Conservation (phyloP, 2,797 vertebrate genomes). For the Acrossocheilus wenchowensis region DNA sequence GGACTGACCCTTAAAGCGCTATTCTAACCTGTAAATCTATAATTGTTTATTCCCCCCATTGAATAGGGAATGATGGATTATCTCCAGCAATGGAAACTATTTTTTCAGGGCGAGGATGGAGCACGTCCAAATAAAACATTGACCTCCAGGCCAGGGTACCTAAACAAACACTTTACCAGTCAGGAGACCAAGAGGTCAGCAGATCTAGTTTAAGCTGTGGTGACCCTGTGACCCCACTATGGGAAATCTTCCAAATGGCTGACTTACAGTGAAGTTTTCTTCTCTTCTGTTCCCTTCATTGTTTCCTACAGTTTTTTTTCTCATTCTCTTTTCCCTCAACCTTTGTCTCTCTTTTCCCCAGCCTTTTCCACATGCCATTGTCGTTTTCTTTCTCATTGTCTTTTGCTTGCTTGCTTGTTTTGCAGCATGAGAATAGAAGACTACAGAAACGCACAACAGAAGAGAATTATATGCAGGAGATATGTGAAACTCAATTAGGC, state of each 20-base stretch:
- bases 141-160: conserved; percentile 27
- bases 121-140: conserved; percentile 37
- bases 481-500: conserved; percentile 19
- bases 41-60: conserved; percentile 33
- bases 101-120: conserved; percentile 23
- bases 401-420: conserved; percentile 13
- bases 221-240: conserved; percentile 32
- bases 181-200: conserved; percentile 45
- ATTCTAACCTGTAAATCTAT: conserved; percentile 18
- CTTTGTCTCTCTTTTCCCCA: conserved; percentile 6
- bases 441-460: background rate
- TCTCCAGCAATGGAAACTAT: background rate
- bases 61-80: conserved; percentile 38
- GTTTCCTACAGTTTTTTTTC: conserved; percentile 9
- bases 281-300: conserved; percentile 26
- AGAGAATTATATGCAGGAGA: background rate
- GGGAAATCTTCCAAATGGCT: conserved; percentile 42
- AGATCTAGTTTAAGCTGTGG: conserved; percentile 40
- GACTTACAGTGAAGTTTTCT: background rate
- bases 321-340: conserved; percentile 14
- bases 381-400: background rate
- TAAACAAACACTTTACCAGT: conserved; percentile 17
- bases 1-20: background rate
- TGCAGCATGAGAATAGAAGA: background rate
- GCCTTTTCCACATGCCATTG: background rate